A percentile compares a stretch with the other conserved stretches of the same genome.
Conservation (phyloP, 2,797 vertebrate genomes). For the Monodelphis domestica region DNA sequence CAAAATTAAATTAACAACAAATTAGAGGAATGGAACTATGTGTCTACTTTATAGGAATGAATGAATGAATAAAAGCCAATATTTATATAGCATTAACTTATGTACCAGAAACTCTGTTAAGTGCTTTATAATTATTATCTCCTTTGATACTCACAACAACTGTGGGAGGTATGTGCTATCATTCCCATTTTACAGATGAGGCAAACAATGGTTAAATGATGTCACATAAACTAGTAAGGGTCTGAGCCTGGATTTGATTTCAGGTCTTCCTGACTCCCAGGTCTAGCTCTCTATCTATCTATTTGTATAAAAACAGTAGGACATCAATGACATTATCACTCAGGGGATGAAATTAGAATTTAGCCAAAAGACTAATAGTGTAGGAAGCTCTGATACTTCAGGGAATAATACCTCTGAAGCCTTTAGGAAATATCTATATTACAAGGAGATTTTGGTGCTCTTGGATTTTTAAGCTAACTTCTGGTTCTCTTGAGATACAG, state of each 20-base stretch:
- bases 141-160: background rate
- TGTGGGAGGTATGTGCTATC: background rate
- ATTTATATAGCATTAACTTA: background rate
- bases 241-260: background rate
- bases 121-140: background rate
- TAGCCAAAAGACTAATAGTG: background rate
- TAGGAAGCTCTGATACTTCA: background rate
- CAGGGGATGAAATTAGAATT: background rate
- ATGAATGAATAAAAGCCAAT: conserved; percentile 13
- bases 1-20: conserved; percentile 18
- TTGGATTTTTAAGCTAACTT: background rate
- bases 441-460: background rate
- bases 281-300: background rate
- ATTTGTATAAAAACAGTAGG: background rate
- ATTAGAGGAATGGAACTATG: background rate
- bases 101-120: background rate
- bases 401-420: background rate
- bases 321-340: background rate
- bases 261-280: background rate
- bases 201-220: background rate
- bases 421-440: background rate
- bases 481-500: background rate
- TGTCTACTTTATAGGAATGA: conserved; percentile 40
- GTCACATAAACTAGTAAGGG: background rate
- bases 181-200: background rate